Percentiles rank a stretch among this genome's conserved stretches.
Conservation (phyloP, 2,797 vertebrate species). For the Brotula barbata region DNA sequence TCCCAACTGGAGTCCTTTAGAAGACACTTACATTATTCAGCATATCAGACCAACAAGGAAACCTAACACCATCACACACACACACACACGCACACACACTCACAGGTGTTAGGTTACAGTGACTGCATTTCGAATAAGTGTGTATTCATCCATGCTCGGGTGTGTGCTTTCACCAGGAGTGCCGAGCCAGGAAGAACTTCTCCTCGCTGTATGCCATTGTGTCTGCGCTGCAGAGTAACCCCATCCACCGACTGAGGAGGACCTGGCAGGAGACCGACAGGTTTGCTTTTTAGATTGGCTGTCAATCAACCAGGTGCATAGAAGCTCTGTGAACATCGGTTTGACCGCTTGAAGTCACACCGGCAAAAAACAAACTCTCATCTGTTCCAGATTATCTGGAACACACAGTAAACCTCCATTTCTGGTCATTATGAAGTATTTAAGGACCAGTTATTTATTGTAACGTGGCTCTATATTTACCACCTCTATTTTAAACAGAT, state of each 20-base stretch:
- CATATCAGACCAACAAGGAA: conserved; percentile 25
- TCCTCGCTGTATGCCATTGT: conserved; percentile 89
- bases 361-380: too few species aligned
- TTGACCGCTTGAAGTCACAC: too few species aligned
- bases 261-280: conserved; percentile 89
- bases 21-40: conserved; percentile 60
- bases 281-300: conserved; percentile 68
- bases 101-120: conserved; percentile 41
- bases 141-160: conserved; percentile 8
- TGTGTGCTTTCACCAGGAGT: conserved; percentile 78
- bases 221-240: conserved; percentile 88
- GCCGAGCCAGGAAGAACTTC: conserved; percentile 87
- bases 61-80: conserved; percentile 29
- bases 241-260: conserved; percentile 87
- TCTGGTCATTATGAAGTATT: too few species aligned
- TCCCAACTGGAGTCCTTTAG: conserved; percentile 42
- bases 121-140: too few species aligned
- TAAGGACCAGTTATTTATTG: too few species aligned
- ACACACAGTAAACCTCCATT: too few species aligned
- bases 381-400: too few species aligned
- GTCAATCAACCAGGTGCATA: too few species aligned
- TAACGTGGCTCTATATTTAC: too few species aligned
- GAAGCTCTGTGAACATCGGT: too few species aligned
- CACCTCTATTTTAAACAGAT: too few species aligned
- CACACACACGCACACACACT: conserved; percentile 16